Percentiles rank a stretch among this genome's conserved stretches.
Conservation (phyloP, 2,797 vertebrate genomes). For the Sandelia bainsii region DNA sequence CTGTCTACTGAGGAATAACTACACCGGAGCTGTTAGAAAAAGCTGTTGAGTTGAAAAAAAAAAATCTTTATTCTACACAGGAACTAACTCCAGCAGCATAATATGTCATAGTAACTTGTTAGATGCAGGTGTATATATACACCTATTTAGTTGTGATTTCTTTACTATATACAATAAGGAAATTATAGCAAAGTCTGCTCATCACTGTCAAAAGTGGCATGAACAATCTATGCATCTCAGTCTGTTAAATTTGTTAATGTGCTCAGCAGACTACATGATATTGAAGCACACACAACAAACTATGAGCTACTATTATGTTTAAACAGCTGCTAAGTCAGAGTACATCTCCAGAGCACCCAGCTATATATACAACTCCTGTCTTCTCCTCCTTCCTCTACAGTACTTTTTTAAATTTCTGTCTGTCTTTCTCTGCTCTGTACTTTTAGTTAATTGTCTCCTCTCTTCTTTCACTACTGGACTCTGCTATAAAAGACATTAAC, state of each 20-base stretch:
- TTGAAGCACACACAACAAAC: constrained; percentile 33
- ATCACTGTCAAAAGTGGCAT: neutral
- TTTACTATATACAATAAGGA: too few relatives aligned
- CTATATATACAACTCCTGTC: constrained; percentile 27
- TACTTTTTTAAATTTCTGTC: neutral
- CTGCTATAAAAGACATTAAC: constrained; percentile 26
- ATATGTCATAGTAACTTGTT: too few relatives aligned
- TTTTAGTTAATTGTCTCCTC: constrained; percentile 23
- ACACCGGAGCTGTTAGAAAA: neutral
- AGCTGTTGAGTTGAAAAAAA: too few relatives aligned
- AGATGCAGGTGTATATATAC: too few relatives aligned
- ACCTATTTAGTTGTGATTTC: too few relatives aligned
- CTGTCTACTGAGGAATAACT: neutral
- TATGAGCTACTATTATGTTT: constrained; percentile 47
- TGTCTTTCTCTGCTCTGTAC: constrained; percentile 5
- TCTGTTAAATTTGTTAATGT: constrained; percentile 17
- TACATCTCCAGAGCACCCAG: constrained; percentile 39
- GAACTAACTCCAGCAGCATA: too few relatives aligned
- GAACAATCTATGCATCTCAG: neutral
- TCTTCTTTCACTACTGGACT: constrained; percentile 35
- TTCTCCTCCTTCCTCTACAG: constrained; percentile 26
- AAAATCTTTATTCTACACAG: too few relatives aligned
- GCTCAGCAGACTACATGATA: constrained; percentile 28
- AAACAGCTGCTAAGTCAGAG: constrained; percentile 61
- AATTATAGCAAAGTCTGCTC: too few relatives aligned